Conservation (phyloP, 2,888 invertebrate genomes). For the Argyresthia albistria region DNA sequence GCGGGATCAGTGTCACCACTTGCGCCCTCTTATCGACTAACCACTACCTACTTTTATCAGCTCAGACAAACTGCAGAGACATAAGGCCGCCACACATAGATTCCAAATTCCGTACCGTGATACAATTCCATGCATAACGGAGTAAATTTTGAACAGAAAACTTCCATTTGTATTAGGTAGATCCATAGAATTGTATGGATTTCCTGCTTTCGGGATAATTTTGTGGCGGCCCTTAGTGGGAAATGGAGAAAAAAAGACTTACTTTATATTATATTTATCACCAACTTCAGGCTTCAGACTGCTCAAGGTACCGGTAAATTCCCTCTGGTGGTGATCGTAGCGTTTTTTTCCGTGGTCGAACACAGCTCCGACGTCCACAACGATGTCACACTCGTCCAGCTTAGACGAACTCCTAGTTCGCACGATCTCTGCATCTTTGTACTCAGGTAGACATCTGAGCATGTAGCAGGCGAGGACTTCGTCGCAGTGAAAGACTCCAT, state of each 20-base stretch:
- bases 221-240: too few relatives aligned
- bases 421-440: slow-evolving; percentile 85
- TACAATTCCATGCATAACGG: too few relatives aligned
- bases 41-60: too few relatives aligned
- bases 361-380: slow-evolving; percentile 94
- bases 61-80: too few relatives aligned
- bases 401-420: slow-evolving; percentile 74
- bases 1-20: too few relatives aligned
- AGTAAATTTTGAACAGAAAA: too few relatives aligned
- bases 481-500: slow-evolving; percentile 94
- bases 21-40: too few relatives aligned
- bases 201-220: too few relatives aligned
- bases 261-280: slow-evolving; percentile 73
- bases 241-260: slow-evolving; percentile 16
- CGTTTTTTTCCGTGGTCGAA: slow-evolving; percentile 83
- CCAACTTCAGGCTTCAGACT: slow-evolving; percentile 74
- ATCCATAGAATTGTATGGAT: too few relatives aligned
- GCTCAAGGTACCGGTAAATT: slow-evolving; percentile 78
- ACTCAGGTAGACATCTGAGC: slow-evolving; percentile 86
- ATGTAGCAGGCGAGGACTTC: slow-evolving; percentile 96
- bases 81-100: too few relatives aligned
- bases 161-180: too few relatives aligned
- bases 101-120: too few relatives aligned
- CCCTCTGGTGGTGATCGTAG: slow-evolving; percentile 96
- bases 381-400: slow-evolving; percentile 89